These are phyloP conservation scores for Bolinopsis microptera DNA, from an alignment of 37 sponge, comb jelly and placozoan species.

Conservation along the genomic window DNA sequence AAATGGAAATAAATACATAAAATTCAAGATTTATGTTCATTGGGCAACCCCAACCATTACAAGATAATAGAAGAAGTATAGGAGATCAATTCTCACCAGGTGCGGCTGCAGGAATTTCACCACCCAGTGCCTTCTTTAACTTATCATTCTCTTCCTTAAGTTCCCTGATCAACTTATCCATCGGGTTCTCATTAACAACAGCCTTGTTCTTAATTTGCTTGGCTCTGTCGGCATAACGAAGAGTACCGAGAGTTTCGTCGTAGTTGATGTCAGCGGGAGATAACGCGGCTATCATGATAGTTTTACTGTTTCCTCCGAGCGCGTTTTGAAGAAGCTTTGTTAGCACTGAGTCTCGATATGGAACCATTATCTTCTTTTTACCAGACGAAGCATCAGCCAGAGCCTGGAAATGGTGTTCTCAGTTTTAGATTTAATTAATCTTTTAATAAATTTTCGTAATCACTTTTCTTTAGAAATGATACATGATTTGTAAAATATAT, in stretches of 20 bases:
- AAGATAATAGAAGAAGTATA: too few species aligned
- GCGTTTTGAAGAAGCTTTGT: conserved; percentile 70
- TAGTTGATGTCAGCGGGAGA: conserved; percentile 72
- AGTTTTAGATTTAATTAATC: neutral
- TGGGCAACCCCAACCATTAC: too few species aligned
- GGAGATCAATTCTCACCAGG: too few species aligned
- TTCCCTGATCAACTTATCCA: conserved; percentile 69
- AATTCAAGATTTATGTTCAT: too few species aligned
- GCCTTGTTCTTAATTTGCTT: conserved; percentile 70
- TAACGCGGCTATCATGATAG: conserved; percentile 70
- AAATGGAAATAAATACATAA: too few species aligned
- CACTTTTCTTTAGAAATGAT: too few species aligned
- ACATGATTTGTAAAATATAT: neutral
- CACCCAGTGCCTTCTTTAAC: conserved; percentile 65
- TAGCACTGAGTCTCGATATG: conserved; percentile 69
- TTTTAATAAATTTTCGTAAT: neutral
- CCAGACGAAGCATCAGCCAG: conserved; percentile 66
- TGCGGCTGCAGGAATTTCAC: conserved; percentile 13
- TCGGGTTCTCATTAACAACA: conserved; percentile 68
- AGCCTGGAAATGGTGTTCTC: too few species aligned
- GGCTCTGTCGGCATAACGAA: conserved; percentile 70
- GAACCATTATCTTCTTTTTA: conserved; percentile 68
- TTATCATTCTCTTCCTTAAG: conserved; percentile 69
- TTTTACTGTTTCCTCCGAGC: conserved; percentile 70
- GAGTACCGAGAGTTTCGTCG: conserved; percentile 68